Base-by-base conservation (phyloP, 2,113 vertebrate species). In the Tetrao urogallus region DNA sequence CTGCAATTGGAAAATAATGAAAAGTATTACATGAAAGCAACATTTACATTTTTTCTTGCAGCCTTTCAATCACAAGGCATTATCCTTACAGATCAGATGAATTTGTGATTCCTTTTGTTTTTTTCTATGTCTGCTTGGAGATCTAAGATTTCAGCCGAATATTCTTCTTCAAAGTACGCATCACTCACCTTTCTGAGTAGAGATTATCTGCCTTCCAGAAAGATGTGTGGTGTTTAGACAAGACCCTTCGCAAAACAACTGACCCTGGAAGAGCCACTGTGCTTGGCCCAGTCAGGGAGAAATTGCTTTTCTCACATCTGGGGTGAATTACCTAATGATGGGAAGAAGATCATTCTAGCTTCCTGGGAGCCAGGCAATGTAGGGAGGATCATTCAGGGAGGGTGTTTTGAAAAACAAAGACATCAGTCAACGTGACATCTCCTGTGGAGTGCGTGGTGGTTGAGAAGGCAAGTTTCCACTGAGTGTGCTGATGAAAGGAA, bases 131-230 rank as follows among this genome's bases (percentile, higher is more conserved):
- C 21, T 92, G 13, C 25, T 19, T 69, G 36, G 13, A 34, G 4
- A 36, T 34, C 0, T 0, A 28, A 40, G 1, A 0, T 76, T 60
- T 54, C 36, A 78, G 6, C 27, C 4, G 52, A 17, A 3, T 10
- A 2, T 43, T 88, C 27, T 36, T 4, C 1, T 54, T 71, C 2
- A 1, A 34, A 45, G 17, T 4, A 21, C 0, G 0, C 10, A 1
- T 7, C 8, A 7, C 32, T 70, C 7, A 5, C 36, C 12, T 21
- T 38, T 78, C 61, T 43, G 10, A 61, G 38, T 11, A 58, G 56
- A 70, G 19, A 52, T 38, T 28, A 20, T 21, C 11, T 36, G 8
- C 52, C 6, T 65, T n/a, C 9, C 1, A 0, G 60, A 13, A 73
- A 72, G 15, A 18, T 6, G 2, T 2, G 20, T 0, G 0, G 7